Evolutionary conservation across 2,888 invertebrate species (phyloP), one percentile per base, ranked within the genome.

Genomic region (Sericinus montela): DNA sequence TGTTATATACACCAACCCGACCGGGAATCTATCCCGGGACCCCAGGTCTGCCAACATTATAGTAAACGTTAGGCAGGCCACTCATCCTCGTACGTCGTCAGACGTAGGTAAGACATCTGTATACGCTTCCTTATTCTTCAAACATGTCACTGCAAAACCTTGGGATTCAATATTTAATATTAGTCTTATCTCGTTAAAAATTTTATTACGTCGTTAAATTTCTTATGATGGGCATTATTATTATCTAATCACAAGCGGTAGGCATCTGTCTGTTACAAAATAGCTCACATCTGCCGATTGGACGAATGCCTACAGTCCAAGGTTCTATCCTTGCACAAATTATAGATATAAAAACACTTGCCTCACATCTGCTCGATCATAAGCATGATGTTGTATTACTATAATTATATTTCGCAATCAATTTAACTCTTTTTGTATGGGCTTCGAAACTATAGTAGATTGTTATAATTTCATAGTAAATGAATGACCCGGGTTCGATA

Each of bases 181-280:
- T 5, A 32, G 11, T 0, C 11, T 10, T 10, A 32, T 3, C 11
- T 11, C 19, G 19, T 14, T 16, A 15, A 13, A 5, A 10, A 15
- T 1, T 43, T 43, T 38, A 48, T 43, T 38, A 11, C 43, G 43
- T 48, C 25, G 34, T 48, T 43, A 32, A 6, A 48, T 43, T 48
- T 37, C 13, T 28, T 44, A 39, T 34, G 43, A 44, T 49, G 39
- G 44, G 44, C 39, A 44, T 39, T 19, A 35, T 49, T 19, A 39
- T 44, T 44, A 43, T 48, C 38, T 48, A 39, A 48, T 39, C 48
- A 35, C 11, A 16, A 44, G 44, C 35, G 8, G 16, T 28, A 13
- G 38, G 44, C 48, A 49, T 44, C 38, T 49, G 48, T 49, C 44
- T 49, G 23, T 43, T 42, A 10, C 39, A 11, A 44, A 44, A 44